A percentile compares a stretch with the other conserved stretches of the same genome.
phyloP scores from a whole-genome alignment of 2,888 invertebrate species.

The Parthenolecanium corni region DNA sequence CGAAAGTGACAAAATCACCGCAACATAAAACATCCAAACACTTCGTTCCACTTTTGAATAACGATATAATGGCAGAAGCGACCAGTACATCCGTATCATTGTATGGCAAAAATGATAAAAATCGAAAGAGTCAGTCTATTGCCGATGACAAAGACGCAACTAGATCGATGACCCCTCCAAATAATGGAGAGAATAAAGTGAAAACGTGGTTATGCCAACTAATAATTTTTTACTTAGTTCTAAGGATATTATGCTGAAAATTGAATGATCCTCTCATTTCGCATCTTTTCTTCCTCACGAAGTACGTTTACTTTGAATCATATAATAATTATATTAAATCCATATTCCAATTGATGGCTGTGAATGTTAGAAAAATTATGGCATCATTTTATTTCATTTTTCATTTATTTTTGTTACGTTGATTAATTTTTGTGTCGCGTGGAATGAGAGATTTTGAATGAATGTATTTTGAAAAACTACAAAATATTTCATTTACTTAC shows the following conservation, averaged over 20 bases:
- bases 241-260: not conserved
- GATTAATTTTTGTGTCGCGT: too few relatives aligned
- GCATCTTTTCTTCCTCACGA: too few relatives aligned
- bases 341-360: too few relatives aligned
- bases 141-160: not conserved
- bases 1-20: slow-evolving; percentile 11
- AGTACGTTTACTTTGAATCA: too few relatives aligned
- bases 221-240: not conserved
- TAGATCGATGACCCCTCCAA: not conserved
- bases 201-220: slow-evolving; percentile 7
- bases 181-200: not conserved
- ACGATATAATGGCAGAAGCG: not conserved
- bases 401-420: too few relatives aligned
- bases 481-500: too few relatives aligned
- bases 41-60: not conserved
- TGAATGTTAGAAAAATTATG: too few relatives aligned
- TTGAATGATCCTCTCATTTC: too few relatives aligned
- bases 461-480: too few relatives aligned
- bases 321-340: too few relatives aligned
- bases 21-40: slow-evolving; percentile 2
- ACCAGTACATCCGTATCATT: slow-evolving; percentile 7
- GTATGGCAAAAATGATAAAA: slow-evolving; percentile 6
- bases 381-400: too few relatives aligned
- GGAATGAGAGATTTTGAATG: too few relatives aligned
- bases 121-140: slow-evolving; percentile 5